phyloP scores from a whole-genome alignment of 2,797 vertebrate genomes.

The Myripristis jacobus region DNA sequence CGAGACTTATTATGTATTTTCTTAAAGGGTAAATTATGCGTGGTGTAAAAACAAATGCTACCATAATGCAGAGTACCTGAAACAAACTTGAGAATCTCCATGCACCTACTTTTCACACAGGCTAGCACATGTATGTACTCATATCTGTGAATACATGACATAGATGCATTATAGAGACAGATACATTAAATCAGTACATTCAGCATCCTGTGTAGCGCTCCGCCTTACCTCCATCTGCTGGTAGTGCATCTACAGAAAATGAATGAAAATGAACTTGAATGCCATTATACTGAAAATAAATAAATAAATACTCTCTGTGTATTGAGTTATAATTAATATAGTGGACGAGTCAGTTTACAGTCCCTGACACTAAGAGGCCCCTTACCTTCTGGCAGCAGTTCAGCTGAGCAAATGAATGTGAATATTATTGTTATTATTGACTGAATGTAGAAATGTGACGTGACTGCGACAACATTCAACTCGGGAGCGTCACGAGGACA shows the following conservation, averaged over 20 bases:
- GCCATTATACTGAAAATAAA: background rate
- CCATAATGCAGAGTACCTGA: background rate
- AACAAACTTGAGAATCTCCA: constrained; percentile 30
- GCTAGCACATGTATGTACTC: constrained; percentile 65
- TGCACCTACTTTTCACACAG: constrained; percentile 56
- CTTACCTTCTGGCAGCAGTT: constrained; percentile 22
- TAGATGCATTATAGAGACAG: constrained; percentile 26
- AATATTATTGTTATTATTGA: constrained; percentile 34
- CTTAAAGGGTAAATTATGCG: background rate
- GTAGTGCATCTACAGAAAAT: constrained; percentile 60
- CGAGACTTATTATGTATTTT: too few species aligned
- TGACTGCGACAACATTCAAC: constrained; percentile 7
- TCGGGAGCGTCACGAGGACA: background rate
- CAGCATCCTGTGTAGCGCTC: constrained; percentile 19
- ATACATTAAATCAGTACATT: constrained; percentile 36
- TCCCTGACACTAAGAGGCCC: constrained; percentile 22
- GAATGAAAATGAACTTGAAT: constrained; percentile 43
- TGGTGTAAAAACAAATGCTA: background rate
- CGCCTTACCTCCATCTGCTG: constrained; percentile 75
- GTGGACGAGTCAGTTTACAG: constrained; percentile 13
- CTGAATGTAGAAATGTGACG: constrained; percentile 2
- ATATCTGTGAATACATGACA: constrained; percentile 65
- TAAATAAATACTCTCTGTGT: constrained; percentile 7
- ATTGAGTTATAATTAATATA: background rate
- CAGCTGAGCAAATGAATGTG: constrained; percentile 27